Percentiles rank a stretch among this genome's conserved stretches.
Conservation (phyloP, 2,113 vertebrate genomes). For the Platanista minor region DNA sequence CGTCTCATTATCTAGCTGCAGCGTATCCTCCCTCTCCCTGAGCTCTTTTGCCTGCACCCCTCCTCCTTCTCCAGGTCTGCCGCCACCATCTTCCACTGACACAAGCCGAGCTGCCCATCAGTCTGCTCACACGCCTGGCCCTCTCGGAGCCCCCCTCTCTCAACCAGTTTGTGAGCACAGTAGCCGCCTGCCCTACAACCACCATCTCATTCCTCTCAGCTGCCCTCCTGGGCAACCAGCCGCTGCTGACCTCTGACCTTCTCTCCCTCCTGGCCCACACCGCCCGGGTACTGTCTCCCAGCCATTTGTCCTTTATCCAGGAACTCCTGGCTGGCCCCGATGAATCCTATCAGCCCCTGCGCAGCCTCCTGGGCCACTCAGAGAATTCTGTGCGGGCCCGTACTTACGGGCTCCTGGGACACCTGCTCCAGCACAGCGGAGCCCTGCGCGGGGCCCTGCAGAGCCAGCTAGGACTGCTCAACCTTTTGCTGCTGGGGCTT, state of each 20-base stretch:
- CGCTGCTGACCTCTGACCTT: slow-evolving; percentile 84
- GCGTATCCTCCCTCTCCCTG: background rate
- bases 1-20: background rate
- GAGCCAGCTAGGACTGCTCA: slow-evolving; percentile 65
- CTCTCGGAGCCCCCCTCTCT: slow-evolving; percentile 80
- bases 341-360: slow-evolving; percentile 60
- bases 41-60: background rate
- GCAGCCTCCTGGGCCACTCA: slow-evolving; percentile 78
- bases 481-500: slow-evolving; percentile 75
- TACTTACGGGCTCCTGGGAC: slow-evolving; percentile 87
- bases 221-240: slow-evolving; percentile 72
- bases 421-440: slow-evolving; percentile 74
- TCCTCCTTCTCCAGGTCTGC: slow-evolving; percentile 82
- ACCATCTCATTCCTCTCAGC: slow-evolving; percentile 68
- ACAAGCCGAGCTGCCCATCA: slow-evolving; percentile 85
- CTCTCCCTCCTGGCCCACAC: slow-evolving; percentile 85
- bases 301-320: slow-evolving; percentile 74
- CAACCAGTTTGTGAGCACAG: slow-evolving; percentile 77
- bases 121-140: slow-evolving; percentile 87
- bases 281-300: slow-evolving; percentile 73
- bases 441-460: slow-evolving; percentile 56
- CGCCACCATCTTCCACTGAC: slow-evolving; percentile 77
- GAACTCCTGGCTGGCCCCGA: slow-evolving; percentile 72
- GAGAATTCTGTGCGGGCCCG: slow-evolving; percentile 83
- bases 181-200: slow-evolving; percentile 61